Evolutionary conservation across 2,888 invertebrate genomes (phyloP).

Genomic region (Ochlodes sylvanus): DNA sequence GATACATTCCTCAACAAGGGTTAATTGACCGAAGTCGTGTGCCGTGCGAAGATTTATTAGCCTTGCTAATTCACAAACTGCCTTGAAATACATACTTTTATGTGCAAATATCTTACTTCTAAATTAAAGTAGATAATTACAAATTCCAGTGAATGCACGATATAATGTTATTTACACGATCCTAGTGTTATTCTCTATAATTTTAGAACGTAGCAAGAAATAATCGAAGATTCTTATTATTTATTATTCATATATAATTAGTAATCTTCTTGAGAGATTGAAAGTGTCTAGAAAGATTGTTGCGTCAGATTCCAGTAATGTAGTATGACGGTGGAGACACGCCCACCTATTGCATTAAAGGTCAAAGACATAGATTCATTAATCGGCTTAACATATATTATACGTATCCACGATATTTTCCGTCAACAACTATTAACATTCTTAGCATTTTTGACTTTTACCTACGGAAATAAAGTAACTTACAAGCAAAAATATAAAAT

Average conservation of each 20-base stretch:
- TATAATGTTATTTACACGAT: not conserved
- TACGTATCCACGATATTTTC: no score
- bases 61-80: not conserved
- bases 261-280: not conserved
- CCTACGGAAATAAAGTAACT: no score
- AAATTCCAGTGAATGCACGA: not conserved
- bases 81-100: not conserved
- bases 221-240: slow-evolving; percentile 1
- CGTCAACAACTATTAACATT: no score
- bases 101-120: no score
- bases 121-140: no score
- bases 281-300: not conserved
- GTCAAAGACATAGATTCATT: not conserved
- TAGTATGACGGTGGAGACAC: not conserved
- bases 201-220: slow-evolving; percentile 20
- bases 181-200: not conserved
- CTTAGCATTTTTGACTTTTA: no score
- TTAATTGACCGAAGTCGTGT: slow-evolving; percentile 40
- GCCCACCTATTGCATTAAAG: not conserved
- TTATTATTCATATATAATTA: not conserved
- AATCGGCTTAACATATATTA: no score
- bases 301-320: slow-evolving; percentile 6
- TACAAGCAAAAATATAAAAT: no score
- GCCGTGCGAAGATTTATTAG: slow-evolving; percentile 19
- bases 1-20: slow-evolving; percentile 40